Evolutionary conservation across 2,797 vertebrate genomes (phyloP).

Genomic region (Myotis pilosus): DNA sequence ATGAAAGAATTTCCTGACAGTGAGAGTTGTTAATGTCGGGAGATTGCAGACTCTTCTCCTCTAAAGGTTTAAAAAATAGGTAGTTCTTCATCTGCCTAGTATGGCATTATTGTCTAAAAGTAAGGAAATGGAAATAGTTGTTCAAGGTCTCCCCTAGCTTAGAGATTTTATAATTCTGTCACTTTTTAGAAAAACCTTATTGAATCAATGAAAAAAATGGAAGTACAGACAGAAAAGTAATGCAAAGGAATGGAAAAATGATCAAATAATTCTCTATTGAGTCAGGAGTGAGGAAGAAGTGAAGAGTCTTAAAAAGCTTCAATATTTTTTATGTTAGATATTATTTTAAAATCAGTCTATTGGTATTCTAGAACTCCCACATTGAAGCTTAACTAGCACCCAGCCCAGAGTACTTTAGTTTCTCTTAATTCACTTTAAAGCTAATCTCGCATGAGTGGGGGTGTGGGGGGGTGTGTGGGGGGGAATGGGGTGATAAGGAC

Average conservation of each 20-base stretch:
- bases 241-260: neutral
- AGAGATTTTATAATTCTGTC: conserved; percentile 46
- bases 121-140: conserved; percentile 44
- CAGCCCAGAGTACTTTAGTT: neutral
- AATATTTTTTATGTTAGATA: neutral
- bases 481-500: too few species aligned
- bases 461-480: too few species aligned
- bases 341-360: conserved; percentile 9
- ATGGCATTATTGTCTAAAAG: conserved; percentile 54
- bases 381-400: neutral
- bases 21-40: conserved; percentile 50
- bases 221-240: conserved; percentile 6
- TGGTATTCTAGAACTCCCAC: neutral
- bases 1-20: conserved; percentile 50
- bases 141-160: conserved; percentile 40
- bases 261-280: neutral
- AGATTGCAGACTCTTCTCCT: conserved; percentile 57
- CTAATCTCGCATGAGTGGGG: neutral
- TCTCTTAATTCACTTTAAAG: neutral
- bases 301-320: neutral
- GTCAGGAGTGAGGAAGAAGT: neutral
- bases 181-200: conserved; percentile 15
- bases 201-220: neutral
- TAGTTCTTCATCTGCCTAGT: conserved; percentile 52
- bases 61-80: conserved; percentile 65